Conservation (phyloP, 2,888 invertebrate genomes). For the Eupithecia inturbata region DNA sequence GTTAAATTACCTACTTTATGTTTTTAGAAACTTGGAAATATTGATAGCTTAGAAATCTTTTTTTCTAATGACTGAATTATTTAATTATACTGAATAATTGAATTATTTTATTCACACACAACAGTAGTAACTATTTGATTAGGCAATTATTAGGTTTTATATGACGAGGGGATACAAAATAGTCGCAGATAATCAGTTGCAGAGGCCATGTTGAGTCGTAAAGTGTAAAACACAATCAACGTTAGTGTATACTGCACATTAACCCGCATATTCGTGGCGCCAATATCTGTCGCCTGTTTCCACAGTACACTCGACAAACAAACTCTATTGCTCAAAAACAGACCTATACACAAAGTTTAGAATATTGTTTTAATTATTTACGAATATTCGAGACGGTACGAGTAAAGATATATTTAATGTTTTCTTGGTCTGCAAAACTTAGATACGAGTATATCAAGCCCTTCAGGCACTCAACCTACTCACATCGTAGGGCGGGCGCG, state of each 20-base stretch:
- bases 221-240: conserved; percentile 47
- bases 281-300: conserved; percentile 60
- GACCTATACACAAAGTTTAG: neutral
- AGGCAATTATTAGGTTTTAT: neutral
- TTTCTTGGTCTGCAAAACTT: neutral
- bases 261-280: conserved; percentile 74
- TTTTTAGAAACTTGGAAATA: neutral
- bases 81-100: no score
- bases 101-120: no score
- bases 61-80: neutral
- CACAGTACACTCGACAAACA: conserved; percentile 48
- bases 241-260: conserved; percentile 58
- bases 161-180: conserved; percentile 19
- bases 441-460: neutral
- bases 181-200: conserved; percentile 48
- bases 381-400: neutral
- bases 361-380: neutral
- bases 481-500: neutral
- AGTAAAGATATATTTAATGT: neutral
- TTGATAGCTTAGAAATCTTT: neutral
- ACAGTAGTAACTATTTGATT: neutral
- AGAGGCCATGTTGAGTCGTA: conserved; percentile 41
- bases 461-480: neutral
- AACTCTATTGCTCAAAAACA: neutral
- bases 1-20: neutral